Percentiles rank a stretch among this genome's conserved stretches.
phyloP scores from a whole-genome alignment of 2,888 invertebrate genomes.

The Neria commutata region DNA sequence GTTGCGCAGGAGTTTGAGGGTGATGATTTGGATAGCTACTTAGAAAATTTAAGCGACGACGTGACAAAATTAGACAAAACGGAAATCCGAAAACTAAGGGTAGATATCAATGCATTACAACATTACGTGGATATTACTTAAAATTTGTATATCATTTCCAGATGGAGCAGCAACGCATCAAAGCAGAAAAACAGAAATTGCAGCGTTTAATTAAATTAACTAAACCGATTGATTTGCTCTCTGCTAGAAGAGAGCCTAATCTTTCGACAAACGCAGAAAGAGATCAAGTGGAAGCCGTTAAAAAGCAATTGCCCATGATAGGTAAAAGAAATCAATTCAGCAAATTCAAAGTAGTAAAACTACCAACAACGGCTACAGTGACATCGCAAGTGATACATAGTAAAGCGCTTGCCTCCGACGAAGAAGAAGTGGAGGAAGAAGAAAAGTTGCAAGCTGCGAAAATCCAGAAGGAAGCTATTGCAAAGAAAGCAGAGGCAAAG shows the following conservation, averaged over 20 bases:
- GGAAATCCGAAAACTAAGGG: constrained; percentile 67
- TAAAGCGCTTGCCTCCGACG: constrained; percentile 45
- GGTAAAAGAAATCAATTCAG: constrained; percentile 62
- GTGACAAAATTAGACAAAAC: constrained; percentile 68
- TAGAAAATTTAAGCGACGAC: constrained; percentile 72
- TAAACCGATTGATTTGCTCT: constrained; percentile 69
- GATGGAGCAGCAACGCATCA: constrained; percentile 72
- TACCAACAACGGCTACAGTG: constrained; percentile 24
- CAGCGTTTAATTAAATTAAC: constrained; percentile 77
- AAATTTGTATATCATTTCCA: constrained; percentile 43
- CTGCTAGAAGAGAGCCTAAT: constrained; percentile 61
- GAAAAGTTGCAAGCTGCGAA: constrained; percentile 10
- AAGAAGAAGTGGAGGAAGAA: constrained; percentile 40
- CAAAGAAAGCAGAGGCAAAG: background rate
- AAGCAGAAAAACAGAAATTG: constrained; percentile 71
- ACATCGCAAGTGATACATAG: constrained; percentile 18
- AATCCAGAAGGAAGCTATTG: constrained; percentile 2
- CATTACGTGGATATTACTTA: too few species aligned
- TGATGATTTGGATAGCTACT: constrained; percentile 84
- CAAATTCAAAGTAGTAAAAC: constrained; percentile 50
- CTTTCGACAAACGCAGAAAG: constrained; percentile 28
- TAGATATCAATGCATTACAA: constrained; percentile 38
- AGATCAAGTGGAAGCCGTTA: constrained; percentile 18
- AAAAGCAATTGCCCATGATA: constrained; percentile 61
- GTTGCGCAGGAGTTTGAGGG: constrained; percentile 53